Conservation (phyloP, 2,888 invertebrate genomes). For the Formica aserva region DNA sequence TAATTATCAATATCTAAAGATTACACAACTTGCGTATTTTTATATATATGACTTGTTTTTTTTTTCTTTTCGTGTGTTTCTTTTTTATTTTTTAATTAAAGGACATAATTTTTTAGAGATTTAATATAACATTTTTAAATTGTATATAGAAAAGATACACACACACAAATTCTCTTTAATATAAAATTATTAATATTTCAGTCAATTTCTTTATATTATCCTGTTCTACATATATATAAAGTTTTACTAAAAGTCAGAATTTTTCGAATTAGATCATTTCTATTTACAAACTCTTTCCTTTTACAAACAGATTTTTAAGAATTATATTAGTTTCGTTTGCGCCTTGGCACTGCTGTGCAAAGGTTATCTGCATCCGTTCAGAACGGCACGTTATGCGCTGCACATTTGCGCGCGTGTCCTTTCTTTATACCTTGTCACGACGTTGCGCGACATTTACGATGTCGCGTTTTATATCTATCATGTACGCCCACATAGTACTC, state of each 20-base stretch:
- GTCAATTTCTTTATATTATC: not conserved
- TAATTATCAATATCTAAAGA: constrained; percentile 1
- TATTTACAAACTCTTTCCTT: not conserved
- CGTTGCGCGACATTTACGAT: constrained; percentile 59
- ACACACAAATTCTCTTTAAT: not conserved
- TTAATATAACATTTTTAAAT: not conserved
- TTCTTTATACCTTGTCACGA: constrained; percentile 44
- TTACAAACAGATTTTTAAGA: not conserved
- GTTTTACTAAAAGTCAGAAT: not conserved
- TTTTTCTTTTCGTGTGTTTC: not conserved
- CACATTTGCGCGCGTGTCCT: constrained; percentile 19
- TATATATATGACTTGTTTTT: not conserved
- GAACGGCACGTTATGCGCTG: not conserved
- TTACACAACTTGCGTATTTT: not conserved
- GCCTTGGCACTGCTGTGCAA: not conserved
- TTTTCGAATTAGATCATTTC: not conserved
- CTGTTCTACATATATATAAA: not conserved
- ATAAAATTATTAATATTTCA: not conserved
- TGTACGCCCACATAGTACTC: constrained; percentile 51
- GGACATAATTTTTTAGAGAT: not conserved
- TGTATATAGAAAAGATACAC: not conserved
- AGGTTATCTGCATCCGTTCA: constrained; percentile 29
- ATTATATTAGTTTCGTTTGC: not conserved
- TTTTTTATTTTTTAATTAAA: not conserved
- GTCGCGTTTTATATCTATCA: constrained; percentile 40